Conservation (phyloP, 2,797 vertebrate species). For the Bufotes viridis region DNA sequence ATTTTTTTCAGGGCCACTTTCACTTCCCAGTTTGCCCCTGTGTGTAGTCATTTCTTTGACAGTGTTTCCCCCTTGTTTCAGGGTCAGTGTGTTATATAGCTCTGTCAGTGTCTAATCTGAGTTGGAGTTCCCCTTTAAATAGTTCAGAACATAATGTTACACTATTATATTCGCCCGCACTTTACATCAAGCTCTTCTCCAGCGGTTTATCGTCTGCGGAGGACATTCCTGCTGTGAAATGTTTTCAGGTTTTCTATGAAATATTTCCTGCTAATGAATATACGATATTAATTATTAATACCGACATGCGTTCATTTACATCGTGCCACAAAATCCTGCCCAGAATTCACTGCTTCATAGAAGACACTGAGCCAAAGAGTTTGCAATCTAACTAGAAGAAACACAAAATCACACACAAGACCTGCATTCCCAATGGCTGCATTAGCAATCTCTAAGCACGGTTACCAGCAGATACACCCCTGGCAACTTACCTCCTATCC, state of each 20-base stretch:
- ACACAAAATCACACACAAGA: no score
- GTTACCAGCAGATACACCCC: background rate
- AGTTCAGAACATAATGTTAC: background rate
- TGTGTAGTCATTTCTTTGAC: background rate
- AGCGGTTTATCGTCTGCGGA: background rate
- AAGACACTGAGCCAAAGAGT: background rate
- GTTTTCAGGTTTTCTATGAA: background rate
- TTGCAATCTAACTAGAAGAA: background rate
- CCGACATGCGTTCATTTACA: background rate
- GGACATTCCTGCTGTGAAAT: slow-evolving; percentile 16
- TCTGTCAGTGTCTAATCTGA: background rate
- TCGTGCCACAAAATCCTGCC: background rate
- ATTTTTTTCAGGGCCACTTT: no score
- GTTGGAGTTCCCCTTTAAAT: background rate
- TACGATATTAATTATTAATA: background rate
- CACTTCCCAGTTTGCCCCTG: no score
- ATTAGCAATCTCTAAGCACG: no score
- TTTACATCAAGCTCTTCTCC: background rate
- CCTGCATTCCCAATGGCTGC: no score
- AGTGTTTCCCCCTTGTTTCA: background rate
- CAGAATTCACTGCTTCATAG: background rate
- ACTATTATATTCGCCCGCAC: background rate
- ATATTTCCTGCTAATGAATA: slow-evolving; percentile 1
- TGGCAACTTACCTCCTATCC: background rate
- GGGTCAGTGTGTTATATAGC: no score